Conservation (phyloP, 2,888 invertebrate species). For the Taphrorychus bicolor region DNA sequence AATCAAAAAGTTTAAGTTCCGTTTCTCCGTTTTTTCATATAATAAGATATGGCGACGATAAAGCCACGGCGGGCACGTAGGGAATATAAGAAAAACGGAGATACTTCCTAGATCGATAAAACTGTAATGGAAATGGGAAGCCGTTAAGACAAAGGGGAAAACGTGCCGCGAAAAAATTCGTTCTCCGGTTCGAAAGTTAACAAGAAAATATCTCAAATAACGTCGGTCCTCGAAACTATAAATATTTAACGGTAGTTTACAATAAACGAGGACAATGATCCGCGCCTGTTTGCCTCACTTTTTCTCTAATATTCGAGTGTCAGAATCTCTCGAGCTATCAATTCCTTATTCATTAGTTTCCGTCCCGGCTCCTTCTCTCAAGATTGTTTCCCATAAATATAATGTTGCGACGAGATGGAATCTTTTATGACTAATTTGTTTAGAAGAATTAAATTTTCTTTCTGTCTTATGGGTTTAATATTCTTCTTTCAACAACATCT, state of each 20-base stretch:
- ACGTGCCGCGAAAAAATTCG: slow-evolving; percentile 36
- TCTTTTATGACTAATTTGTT: slow-evolving; percentile 17
- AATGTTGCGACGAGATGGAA: slow-evolving; percentile 8
- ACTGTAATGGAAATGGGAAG: slow-evolving; percentile 40
- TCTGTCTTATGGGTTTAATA: background rate
- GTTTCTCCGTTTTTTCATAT: slow-evolving; percentile 17
- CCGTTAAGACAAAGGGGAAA: slow-evolving; percentile 39
- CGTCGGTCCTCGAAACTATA: slow-evolving; percentile 20
- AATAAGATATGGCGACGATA: slow-evolving; percentile 29
- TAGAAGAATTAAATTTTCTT: slow-evolving; percentile 6
- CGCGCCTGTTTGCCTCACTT: background rate
- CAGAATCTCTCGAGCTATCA: slow-evolving; percentile 19
- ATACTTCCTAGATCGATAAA: slow-evolving; percentile 39
- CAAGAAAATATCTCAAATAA: slow-evolving; percentile 37
- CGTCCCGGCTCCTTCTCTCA: slow-evolving; percentile 16
- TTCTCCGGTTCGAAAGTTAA: slow-evolving; percentile 32
- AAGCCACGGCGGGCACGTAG: slow-evolving; percentile 27
- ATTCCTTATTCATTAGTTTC: slow-evolving; percentile 31
- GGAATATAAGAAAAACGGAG: slow-evolving; percentile 36
- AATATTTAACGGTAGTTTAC: slow-evolving; percentile 32
- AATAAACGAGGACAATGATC: slow-evolving; percentile 8
- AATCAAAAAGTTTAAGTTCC: slow-evolving; percentile 11
- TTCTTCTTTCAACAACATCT: background rate
- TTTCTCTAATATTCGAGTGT: slow-evolving; percentile 20
- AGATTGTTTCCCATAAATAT: slow-evolving; percentile 31